phyloP scores from a whole-genome alignment of 2,888 invertebrate species.

The Caenorhabditis sp. region DNA sequence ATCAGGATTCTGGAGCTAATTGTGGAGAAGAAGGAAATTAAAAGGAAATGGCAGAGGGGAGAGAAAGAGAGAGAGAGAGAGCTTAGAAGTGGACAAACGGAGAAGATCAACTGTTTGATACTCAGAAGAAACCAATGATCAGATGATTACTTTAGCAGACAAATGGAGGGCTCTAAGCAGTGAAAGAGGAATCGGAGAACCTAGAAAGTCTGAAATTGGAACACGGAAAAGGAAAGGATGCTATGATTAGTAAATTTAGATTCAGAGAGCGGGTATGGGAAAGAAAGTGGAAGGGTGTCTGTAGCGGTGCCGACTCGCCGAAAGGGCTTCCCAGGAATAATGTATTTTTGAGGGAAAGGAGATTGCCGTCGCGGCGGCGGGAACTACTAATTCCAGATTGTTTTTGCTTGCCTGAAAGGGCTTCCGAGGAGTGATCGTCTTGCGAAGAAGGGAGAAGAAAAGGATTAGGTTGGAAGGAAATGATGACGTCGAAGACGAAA shows the following conservation, averaged over 20 bases:
- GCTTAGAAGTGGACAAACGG: not conserved
- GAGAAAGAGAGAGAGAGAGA: not conserved
- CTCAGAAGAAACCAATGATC: not conserved
- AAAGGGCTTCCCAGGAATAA: conserved; percentile 15
- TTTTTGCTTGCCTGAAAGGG: conserved; percentile 9
- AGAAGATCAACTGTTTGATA: too few species aligned
- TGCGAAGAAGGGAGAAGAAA: not conserved
- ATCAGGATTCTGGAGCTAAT: conserved; percentile 3
- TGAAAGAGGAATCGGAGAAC: not conserved
- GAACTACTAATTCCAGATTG: conserved; percentile 11
- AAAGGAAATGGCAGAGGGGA: not conserved
- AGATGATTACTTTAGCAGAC: not conserved
- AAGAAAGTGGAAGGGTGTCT: not conserved
- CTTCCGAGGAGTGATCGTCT: conserved; percentile 8
- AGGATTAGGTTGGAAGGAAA: conserved; percentile 8
- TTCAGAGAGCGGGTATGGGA: conserved; percentile 5
- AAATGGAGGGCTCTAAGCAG: not conserved
- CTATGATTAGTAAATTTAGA: not conserved
- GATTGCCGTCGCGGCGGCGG: not conserved
- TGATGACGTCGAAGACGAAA: not conserved
- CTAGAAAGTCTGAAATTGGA: not conserved
- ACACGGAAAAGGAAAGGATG: not conserved
- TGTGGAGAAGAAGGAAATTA: not conserved
- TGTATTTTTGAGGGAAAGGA: not conserved
- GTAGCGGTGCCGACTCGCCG: not conserved